phyloP scores from a whole-genome alignment of 2,113 vertebrate species.

The Athene noctua region DNA sequence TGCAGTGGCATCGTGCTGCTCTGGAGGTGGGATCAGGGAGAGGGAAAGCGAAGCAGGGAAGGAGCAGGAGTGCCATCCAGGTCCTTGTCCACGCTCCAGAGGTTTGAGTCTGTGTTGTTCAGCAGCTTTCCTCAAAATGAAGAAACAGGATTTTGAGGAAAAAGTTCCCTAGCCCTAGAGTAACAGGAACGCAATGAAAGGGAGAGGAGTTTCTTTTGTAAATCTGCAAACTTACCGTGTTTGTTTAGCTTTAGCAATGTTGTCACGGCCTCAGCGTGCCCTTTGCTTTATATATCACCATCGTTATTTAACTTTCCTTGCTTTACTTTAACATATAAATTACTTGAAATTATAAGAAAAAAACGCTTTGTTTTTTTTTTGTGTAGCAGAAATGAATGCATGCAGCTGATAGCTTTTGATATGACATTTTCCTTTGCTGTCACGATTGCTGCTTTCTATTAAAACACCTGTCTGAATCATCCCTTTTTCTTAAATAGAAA shows the following conservation, averaged over 20 bases:
- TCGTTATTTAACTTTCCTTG: neutral
- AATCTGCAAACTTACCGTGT: fast-evolving
- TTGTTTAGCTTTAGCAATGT: neutral
- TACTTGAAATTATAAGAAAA: neutral
- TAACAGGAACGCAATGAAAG: neutral
- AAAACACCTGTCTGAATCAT: conserved; percentile 20
- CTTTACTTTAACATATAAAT: neutral
- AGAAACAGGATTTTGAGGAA: too few species aligned
- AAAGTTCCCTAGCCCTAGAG: fast-evolving
- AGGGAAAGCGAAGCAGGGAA: neutral
- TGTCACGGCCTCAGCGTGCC: fast-evolving
- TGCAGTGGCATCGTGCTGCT: too few species aligned
- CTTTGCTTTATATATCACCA: neutral
- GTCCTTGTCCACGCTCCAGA: fast-evolving
- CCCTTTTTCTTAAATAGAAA: neutral
- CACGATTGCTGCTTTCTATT: neutral
- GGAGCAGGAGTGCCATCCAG: neutral
- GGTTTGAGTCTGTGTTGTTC: neutral
- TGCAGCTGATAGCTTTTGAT: neutral
- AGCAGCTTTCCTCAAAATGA: neutral
- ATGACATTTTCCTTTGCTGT: neutral
- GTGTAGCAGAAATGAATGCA: neutral
- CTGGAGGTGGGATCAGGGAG: neutral
- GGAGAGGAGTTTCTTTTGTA: neutral
- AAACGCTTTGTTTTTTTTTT: neutral